Base-by-base conservation (phyloP, 2,888 invertebrate genomes). In the Chrysodeixis includens region DNA sequence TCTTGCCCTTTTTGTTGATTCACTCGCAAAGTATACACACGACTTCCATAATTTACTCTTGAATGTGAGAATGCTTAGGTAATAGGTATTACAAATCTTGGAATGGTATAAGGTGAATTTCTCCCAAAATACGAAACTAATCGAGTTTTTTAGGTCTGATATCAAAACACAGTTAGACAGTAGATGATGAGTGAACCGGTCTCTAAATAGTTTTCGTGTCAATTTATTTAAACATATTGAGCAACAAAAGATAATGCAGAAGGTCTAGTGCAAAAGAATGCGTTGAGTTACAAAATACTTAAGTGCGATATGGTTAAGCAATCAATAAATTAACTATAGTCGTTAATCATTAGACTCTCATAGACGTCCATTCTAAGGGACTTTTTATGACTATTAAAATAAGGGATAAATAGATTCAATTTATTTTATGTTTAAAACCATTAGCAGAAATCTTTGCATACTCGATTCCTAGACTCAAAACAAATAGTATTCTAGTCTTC, bases 1-100 rank as follows among this genome's bases (percentile, higher is more conserved):
- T 74, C 63, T 77, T 69, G 62, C 66, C 69, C 59, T 69, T 71
- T 71, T 75, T 67, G 54, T 60, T 63, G 60, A 63, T 68, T 52
- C 18, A 56, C 20, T 26, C n/a, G 14, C 22, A 22, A n/a, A 40
- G n/a, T n/a, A 40, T n/a, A 40, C 40, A n/a, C 40, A 1, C n/a
- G 0, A n/a, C 40, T 40, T n/a, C 7, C 5, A 40, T 40, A 40
- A 14, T n/a, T 40, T n/a, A n/a, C n/a, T n/a, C n/a, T 40, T 7
- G 1, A 40, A 26, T 26, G 6, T 26, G 26, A 26, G 26, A 26
- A 26, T 4, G 26, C 26, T 4, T 26, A 26, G 26, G 26, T 26
- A 26, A 26, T 26, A n/a, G n/a, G n/a, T n/a, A n/a, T 26, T 26
- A 26, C n/a, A 26, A 26, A 6, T 6, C 26, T 26, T 26, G 26